Evolutionary conservation across 2,888 invertebrate species (phyloP).

Genomic region (Charanyca ferruginea): DNA sequence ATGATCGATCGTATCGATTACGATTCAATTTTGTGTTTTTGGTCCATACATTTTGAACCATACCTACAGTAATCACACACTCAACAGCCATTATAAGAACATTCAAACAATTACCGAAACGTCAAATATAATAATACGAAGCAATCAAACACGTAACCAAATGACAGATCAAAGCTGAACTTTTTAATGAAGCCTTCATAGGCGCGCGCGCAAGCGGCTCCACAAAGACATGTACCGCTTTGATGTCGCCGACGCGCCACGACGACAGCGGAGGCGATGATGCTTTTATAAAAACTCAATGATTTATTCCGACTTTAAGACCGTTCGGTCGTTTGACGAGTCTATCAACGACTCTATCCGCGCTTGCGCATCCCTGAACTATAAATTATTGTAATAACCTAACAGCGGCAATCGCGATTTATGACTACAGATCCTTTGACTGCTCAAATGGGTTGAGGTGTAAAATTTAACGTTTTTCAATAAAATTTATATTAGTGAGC

Average conservation of each 20-base stretch:
- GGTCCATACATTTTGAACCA: too few species aligned
- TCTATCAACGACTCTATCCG: constrained; percentile 64
- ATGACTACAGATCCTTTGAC: constrained; percentile 45
- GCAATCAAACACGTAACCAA: constrained; percentile 77
- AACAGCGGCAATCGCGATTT: constrained; percentile 60
- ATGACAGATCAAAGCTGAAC: constrained; percentile 78
- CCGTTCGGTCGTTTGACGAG: constrained; percentile 69
- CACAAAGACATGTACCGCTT: constrained; percentile 76
- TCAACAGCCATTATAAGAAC: constrained; percentile 65
- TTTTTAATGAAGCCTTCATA: constrained; percentile 85
- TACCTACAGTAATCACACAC: constrained; percentile 42
- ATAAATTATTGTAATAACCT: constrained; percentile 70
- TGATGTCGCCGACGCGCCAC: constrained; percentile 78
- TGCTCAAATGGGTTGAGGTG: constrained; percentile 56
- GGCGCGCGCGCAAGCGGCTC: constrained; percentile 78
- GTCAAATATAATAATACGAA: constrained; percentile 70
- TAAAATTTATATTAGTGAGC: constrained; percentile 46
- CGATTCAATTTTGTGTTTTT: too few species aligned
- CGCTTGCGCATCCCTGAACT: constrained; percentile 60
- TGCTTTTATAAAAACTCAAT: constrained; percentile 88
- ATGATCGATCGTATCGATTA: too few species aligned
- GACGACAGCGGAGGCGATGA: constrained; percentile 87
- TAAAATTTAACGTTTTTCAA: constrained; percentile 63
- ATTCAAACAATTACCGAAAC: constrained; percentile 75
- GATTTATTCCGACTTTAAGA: constrained; percentile 81